Conservation (phyloP, 2,888 invertebrate species). For the Zhuqinia jingwanae region DNA sequence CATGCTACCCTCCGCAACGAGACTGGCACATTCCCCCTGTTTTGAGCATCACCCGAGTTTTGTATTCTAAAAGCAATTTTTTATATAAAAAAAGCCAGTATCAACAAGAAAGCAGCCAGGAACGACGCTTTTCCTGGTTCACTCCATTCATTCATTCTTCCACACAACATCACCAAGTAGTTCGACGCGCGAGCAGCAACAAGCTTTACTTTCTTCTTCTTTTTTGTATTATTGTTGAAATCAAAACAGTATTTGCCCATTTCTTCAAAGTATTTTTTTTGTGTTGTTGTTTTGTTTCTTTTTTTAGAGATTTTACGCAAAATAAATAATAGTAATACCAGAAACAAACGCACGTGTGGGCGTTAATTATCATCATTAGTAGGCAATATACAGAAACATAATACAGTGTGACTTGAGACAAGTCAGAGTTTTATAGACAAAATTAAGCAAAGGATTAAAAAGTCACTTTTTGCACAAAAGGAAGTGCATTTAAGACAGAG, state of each 20-base stretch:
- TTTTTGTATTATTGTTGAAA: slow-evolving; percentile 12
- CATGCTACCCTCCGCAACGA: slow-evolving; percentile 68
- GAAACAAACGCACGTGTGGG: slow-evolving; percentile 26
- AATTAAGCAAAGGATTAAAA: neutral
- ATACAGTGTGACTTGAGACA: slow-evolving; percentile 39
- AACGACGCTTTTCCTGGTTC: neutral
- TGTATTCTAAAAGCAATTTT: slow-evolving; percentile 6
- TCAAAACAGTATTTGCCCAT: slow-evolving; percentile 7
- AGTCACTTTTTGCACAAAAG: neutral
- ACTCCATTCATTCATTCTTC: slow-evolving; percentile 52
- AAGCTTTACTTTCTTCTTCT: neutral
- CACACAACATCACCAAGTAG: neutral
- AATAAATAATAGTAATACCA: neutral
- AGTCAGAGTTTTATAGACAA: neutral
- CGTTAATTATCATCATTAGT: slow-evolving; percentile 22
- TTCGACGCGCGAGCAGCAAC: slow-evolving; percentile 1
- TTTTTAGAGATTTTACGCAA: neutral
- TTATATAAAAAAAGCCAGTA: neutral
- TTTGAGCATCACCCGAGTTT: slow-evolving; percentile 37
- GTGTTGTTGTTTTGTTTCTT: slow-evolving; percentile 33
- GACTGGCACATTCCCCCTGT: slow-evolving; percentile 73
- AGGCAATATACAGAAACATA: neutral
- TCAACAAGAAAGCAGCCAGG: neutral
- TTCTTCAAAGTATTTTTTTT: slow-evolving; percentile 38
- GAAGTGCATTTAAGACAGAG: no score